Base-by-base conservation (phyloP, 1,140 invertebrate genomes). In the Hypothenemus hampei region DNA sequence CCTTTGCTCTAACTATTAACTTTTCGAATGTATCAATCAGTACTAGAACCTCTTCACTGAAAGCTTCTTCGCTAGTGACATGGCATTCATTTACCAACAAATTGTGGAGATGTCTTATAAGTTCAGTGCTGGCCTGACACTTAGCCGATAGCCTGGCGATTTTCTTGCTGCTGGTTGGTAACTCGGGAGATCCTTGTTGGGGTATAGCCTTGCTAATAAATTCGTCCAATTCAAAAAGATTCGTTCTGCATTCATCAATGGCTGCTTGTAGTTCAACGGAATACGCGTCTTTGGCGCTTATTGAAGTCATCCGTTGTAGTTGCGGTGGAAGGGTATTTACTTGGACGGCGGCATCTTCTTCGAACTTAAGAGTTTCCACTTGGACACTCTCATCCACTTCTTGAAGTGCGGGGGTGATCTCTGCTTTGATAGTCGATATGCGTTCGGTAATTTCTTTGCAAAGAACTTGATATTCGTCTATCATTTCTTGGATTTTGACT, bases 271-370 rank as follows among this genome's bases (percentile, higher is more conserved):
- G 66, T 68, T 91, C 87, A 52, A 80, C 81, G 19, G 83, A 69
- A 62, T 89, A 91, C 1, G 86, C 87, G 67, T 90, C 87, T 66
- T 85, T 84, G 1, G 87, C 83, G 16, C 86, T 87, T 41, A 91
- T 78, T 19, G 77, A 81, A 4, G 77, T 76, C 48, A 83, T 72
- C 20, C 77, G 73, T 54, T 73, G 73, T 50, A 77, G 61, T 46
- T 73, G 67, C 8, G 74, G 70, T 0, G 81, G 79, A 15, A 86
- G 63, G 1, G 87, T 91, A 58, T 89, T 81, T 0, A 90, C 88
- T 75, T 91, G 88, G 6, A 88, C 81, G 1, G 83, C 81, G 3
- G 79, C 78, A 57, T 90, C 86, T 4, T 79, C 80, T 63, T 88
- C 85, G 65, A 87, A 87, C 63, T 76, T 84, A 0, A 87, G 68